These are phyloP conservation scores for Tricholauxania praeusta DNA, from an alignment of 2,888 invertebrate species.

Conservation along the genomic window DNA sequence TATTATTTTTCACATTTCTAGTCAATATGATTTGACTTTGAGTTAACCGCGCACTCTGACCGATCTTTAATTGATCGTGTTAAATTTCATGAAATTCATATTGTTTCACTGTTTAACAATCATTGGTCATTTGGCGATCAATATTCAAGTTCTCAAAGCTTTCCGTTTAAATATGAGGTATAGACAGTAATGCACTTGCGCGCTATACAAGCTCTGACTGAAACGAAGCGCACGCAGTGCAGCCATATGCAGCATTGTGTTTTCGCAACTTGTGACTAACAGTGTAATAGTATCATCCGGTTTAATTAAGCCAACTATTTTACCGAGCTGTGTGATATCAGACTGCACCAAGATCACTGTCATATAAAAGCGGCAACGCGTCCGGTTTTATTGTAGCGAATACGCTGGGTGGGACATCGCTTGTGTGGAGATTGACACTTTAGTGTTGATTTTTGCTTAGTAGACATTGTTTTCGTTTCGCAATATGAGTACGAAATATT, in stretches of 20 bases:
- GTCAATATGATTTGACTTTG: background rate
- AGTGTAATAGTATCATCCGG: conserved; percentile 17
- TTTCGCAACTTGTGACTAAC: conserved; percentile 1
- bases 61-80: background rate
- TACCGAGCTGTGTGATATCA: background rate
- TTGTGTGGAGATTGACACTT: too few species aligned
- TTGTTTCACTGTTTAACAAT: background rate
- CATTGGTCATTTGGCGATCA: background rate
- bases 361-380: background rate
- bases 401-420: too few species aligned
- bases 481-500: too few species aligned
- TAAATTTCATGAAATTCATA: background rate
- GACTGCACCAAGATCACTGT: background rate
- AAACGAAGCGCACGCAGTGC: background rate
- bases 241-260: background rate
- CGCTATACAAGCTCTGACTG: background rate
- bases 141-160: background rate
- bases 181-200: background rate
- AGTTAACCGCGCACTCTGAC: background rate
- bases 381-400: conserved; percentile 19
- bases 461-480: too few species aligned
- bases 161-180: conserved; percentile 8
- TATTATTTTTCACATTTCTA: background rate
- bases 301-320: conserved; percentile 11
- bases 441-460: too few species aligned